Percentiles rank a stretch among this genome's conserved stretches.
These are phyloP conservation scores for Nasonia vitripennis DNA, from an alignment of 1,140 invertebrate species.

Conservation along the genomic window DNA sequence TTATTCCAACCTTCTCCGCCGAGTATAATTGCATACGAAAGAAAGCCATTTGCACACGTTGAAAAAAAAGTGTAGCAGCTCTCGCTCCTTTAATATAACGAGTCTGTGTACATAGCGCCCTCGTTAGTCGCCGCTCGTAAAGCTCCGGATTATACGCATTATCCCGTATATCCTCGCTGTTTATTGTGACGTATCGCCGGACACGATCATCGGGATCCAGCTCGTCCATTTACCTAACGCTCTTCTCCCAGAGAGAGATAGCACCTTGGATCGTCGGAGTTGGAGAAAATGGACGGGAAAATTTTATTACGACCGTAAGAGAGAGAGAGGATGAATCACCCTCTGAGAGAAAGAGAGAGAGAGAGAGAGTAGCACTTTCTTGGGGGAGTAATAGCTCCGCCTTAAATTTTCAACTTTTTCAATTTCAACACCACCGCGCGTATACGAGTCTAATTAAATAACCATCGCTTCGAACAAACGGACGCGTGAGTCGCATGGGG, in stretches of 20 bases:
- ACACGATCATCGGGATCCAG: background rate
- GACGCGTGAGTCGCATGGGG: constrained; percentile 2
- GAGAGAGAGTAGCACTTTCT: background rate
- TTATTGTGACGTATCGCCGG: constrained; percentile 14
- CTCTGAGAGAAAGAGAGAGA: background rate
- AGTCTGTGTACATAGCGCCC: background rate
- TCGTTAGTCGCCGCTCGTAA: constrained; percentile 46
- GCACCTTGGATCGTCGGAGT: background rate
- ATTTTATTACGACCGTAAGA: constrained; percentile 43
- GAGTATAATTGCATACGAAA: background rate
- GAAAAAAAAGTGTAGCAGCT: too few species aligned
- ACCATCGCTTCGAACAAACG: background rate
- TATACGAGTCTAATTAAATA: background rate
- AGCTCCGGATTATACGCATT: constrained; percentile 46
- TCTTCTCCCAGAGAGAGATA: background rate
- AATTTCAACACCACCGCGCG: background rate
- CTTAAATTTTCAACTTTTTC: constrained; percentile 9
- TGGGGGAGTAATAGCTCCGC: background rate
- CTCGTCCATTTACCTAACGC: background rate
- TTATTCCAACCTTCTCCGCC: too few species aligned
- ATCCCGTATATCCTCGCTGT: constrained; percentile 47
- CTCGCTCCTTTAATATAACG: too few species aligned
- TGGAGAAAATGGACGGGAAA: background rate
- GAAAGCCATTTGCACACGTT: background rate
- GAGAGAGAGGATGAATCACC: background rate